Evolutionary conservation across 2,113 vertebrate genomes (phyloP).

Genomic region (Ailuropoda melanoleuca): DNA sequence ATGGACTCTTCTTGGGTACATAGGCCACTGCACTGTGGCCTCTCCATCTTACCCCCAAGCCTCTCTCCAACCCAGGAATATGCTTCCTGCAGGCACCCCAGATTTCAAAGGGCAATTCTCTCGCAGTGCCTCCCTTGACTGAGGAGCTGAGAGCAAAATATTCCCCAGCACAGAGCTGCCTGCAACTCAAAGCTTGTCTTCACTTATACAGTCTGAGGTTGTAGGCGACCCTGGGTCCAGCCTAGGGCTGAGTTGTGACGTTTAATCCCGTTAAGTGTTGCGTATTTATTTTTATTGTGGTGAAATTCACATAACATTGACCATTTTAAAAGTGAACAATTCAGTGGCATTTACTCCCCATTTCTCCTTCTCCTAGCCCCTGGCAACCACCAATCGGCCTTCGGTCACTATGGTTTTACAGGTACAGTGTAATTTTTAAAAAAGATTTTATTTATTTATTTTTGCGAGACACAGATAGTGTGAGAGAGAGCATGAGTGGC

Average conservation of each 20-base stretch:
- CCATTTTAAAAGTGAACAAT: background rate
- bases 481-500: no score
- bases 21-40: background rate
- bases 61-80: background rate
- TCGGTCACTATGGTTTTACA: background rate
- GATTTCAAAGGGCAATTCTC: background rate
- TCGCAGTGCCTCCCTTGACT: background rate
- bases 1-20: fast-evolving
- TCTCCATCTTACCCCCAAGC: background rate
- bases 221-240: background rate
- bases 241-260: background rate
- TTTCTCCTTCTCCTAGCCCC: no score
- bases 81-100: background rate
- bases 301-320: background rate
- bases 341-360: background rate
- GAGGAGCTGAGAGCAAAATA: background rate
- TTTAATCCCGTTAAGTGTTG: background rate
- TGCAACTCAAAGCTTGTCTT: background rate
- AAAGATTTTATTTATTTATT: background rate
- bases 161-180: background rate
- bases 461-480: background rate
- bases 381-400: background rate
- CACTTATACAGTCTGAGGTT: background rate
- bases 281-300: background rate
- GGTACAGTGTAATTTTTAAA: background rate